Conservation (phyloP, 2,888 invertebrate species). For the Cheilosia grossa region DNA sequence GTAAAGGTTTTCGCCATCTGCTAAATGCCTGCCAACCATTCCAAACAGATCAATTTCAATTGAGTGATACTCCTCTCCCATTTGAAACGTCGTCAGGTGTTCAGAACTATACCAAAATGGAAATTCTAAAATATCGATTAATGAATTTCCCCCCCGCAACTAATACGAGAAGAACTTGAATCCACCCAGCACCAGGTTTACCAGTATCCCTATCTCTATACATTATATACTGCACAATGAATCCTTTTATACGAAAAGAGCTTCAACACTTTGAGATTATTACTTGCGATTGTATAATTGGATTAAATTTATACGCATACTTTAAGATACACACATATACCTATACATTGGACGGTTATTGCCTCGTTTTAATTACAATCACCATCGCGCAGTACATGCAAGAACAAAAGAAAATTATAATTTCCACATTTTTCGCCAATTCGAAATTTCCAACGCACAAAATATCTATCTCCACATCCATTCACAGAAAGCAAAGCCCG, state of each 20-base stretch:
- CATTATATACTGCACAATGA: conserved; percentile 21
- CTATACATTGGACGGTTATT: conserved; percentile 57
- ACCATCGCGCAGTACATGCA: conserved; percentile 1
- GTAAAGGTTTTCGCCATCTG: too few species aligned
- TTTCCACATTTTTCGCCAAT: conserved; percentile 58
- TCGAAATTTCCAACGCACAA: conserved; percentile 41
- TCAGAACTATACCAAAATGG: too few species aligned
- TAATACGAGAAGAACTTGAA: background rate
- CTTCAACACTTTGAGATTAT: conserved; percentile 60
- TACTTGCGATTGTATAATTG: conserved; percentile 70
- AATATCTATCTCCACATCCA: conserved; percentile 12
- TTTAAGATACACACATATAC: conserved; percentile 12
- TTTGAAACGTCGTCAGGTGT: too few species aligned
- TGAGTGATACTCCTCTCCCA: too few species aligned
- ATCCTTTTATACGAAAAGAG: conserved; percentile 21
- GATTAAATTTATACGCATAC: conserved; percentile 28
- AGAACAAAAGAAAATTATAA: conserved; percentile 33
- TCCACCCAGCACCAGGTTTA: too few species aligned
- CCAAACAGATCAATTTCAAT: too few species aligned
- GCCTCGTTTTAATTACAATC: conserved; percentile 58
- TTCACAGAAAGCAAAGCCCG: conserved; percentile 4
- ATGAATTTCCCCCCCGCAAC: background rate
- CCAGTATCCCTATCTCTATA: conserved; percentile 1
- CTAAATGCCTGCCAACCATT: too few species aligned
- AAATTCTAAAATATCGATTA: background rate